phyloP scores from a whole-genome alignment of 2,113 vertebrate genomes.

The Aleadryas rufinucha region DNA sequence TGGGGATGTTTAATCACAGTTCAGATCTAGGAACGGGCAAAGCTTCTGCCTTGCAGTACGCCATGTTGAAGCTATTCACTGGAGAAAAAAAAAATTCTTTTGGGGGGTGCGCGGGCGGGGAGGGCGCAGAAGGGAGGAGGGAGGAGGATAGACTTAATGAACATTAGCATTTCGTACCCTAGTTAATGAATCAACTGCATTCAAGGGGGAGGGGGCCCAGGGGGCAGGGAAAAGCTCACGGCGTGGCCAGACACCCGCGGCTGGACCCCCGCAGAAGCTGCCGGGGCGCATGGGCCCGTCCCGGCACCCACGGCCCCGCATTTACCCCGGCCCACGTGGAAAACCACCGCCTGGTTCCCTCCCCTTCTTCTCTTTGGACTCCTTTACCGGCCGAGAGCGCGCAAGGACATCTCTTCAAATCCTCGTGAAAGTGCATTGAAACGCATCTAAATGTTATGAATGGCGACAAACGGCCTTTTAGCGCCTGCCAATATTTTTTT shows the following conservation, averaged over 20 bases:
- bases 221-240: background rate
- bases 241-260: background rate
- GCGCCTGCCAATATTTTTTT: slow-evolving; percentile 13
- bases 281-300: background rate
- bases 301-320: background rate
- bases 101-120: background rate
- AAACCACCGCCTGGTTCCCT: background rate
- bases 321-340: fast-evolving
- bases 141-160: slow-evolving; percentile 7
- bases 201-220: background rate
- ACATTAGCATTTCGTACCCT: slow-evolving; percentile 26
- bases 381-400: background rate
- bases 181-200: slow-evolving; percentile 10
- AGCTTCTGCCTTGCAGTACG: slow-evolving; percentile 47
- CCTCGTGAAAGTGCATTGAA: background rate
- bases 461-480: slow-evolving; percentile 38
- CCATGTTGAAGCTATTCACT: slow-evolving; percentile 50
- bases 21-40: slow-evolving; percentile 43
- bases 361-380: background rate
- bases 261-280: background rate
- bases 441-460: slow-evolving; percentile 24
- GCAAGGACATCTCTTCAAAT: background rate
- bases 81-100: background rate
- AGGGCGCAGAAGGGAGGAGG: background rate
- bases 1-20: slow-evolving; percentile 57